Evolutionary conservation across 2,888 invertebrate genomes (phyloP).

Genomic region (Tinea trinotella): DNA sequence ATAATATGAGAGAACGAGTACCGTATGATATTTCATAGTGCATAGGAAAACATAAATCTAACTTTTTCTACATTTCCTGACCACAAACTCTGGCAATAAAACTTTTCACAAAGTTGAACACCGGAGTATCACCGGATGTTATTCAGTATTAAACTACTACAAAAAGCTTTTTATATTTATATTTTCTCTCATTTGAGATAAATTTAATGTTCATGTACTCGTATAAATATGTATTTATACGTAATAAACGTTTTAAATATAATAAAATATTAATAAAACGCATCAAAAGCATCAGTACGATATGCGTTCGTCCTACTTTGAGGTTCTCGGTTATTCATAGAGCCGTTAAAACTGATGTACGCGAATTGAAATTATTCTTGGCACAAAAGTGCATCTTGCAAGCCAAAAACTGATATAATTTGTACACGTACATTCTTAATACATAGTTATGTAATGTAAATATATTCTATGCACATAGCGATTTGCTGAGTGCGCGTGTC

Average conservation of each 20-base stretch:
- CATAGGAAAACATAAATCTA: too few species aligned
- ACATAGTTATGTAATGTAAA: conserved; percentile 24
- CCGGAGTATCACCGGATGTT: background rate
- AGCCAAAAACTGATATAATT: conserved; percentile 47
- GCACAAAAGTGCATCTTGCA: conserved; percentile 41
- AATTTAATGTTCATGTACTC: background rate
- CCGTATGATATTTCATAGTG: too few species aligned
- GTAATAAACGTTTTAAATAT: background rate
- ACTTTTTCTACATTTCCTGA: too few species aligned
- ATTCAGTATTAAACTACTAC: background rate
- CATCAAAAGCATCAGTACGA: background rate
- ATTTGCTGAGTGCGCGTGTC: conserved; percentile 28
- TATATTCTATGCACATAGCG: conserved; percentile 40
- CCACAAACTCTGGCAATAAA: background rate
- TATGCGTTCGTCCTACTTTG: conserved; percentile 7
- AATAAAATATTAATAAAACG: background rate
- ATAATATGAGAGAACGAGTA: too few species aligned
- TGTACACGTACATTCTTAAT: conserved; percentile 9
- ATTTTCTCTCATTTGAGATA: background rate
- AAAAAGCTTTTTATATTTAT: background rate
- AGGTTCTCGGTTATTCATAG: conserved; percentile 16
- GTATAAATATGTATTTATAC: background rate
- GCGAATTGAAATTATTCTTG: conserved; percentile 28
- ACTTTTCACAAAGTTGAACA: background rate
- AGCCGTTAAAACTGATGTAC: conserved; percentile 12